Evolutionary conservation across 1,140 invertebrate species (phyloP), one percentile per base, ranked within the genome.

Genomic region (Leucophenga varia): DNA sequence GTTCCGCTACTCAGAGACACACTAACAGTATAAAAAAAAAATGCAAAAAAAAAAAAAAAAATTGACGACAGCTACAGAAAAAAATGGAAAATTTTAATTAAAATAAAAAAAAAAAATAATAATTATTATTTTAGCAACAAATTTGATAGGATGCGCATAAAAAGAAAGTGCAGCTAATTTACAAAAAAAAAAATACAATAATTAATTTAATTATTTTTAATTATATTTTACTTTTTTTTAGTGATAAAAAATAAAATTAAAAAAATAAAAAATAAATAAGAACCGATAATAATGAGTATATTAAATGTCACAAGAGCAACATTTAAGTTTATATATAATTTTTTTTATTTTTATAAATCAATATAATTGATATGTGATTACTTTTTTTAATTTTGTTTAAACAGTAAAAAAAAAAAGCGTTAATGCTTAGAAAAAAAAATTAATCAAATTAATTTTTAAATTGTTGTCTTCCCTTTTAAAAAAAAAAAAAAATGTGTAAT

Each of bases 341-440:
- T n/a, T 59, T 46, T 34, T 53, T 49, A 46, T 50, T 59, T 64
- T 32, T 43, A 46, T n/a, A n/a, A n/a, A 41, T 35, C 31, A 52
- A 59, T 59, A 59, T 20, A 38, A 56, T 54, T 63, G 44, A 67
- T 40, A 67, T 65, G 61, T 65, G 63, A 65, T 65, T n/a, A n/a
- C n/a, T 53, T 52, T 52, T 65, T 59, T 55, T 47, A 22, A 42
- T 49, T 48, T 47, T 51, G 39, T 47, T 54, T 49, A 54, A 49
- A 49, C 30, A n/a, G n/a, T n/a, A n/a, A n/a, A n/a, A n/a, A n/a
- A n/a, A n/a, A n/a, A n/a, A n/a, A n/a, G n/a, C n/a, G n/a, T n/a
- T n/a, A n/a, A n/a, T n/a, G n/a, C n/a, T n/a, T n/a, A n/a, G n/a
- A n/a, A n/a, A n/a, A n/a, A n/a, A n/a, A n/a, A n/a, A n/a, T n/a